Evolutionary conservation across 2,113 vertebrate species (phyloP).

Genomic region (Notiomystis cincta): DNA sequence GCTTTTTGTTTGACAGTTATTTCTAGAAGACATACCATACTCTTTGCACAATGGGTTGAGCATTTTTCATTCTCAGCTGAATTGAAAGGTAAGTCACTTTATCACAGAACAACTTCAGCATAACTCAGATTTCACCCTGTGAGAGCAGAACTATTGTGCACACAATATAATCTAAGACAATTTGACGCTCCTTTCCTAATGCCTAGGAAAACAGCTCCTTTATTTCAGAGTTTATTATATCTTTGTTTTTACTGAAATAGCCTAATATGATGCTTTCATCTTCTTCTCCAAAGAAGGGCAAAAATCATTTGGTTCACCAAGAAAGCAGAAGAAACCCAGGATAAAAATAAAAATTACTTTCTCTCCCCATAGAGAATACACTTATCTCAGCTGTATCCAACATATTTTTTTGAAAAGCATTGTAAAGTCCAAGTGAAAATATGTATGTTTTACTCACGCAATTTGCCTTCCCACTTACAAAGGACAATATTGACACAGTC

Average conservation of each 20-base stretch:
- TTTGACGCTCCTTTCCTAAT: neutral
- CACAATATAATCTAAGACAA: neutral
- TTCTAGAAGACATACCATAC: neutral
- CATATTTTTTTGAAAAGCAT: neutral
- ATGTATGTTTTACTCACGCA: neutral
- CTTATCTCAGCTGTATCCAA: neutral
- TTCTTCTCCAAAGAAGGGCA: too few species aligned
- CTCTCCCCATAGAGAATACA: neutral
- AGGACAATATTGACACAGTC: neutral
- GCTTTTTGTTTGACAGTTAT: neutral
- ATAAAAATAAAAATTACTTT: neutral
- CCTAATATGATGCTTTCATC: neutral
- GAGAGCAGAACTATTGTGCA: neutral
- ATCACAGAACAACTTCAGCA: neutral
- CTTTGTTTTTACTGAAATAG: neutral
- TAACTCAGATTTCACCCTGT: neutral
- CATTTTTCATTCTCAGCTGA: neutral
- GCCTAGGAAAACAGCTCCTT: neutral
- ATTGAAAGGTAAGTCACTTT: neutral
- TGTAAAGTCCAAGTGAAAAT: neutral
- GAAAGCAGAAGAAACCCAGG: neutral
- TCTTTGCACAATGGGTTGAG: neutral
- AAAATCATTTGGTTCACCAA: neutral
- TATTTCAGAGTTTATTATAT: neutral
- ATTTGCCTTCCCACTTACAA: neutral